Conservation (phyloP, 2,113 vertebrate species). For the Sylvietta virens region DNA sequence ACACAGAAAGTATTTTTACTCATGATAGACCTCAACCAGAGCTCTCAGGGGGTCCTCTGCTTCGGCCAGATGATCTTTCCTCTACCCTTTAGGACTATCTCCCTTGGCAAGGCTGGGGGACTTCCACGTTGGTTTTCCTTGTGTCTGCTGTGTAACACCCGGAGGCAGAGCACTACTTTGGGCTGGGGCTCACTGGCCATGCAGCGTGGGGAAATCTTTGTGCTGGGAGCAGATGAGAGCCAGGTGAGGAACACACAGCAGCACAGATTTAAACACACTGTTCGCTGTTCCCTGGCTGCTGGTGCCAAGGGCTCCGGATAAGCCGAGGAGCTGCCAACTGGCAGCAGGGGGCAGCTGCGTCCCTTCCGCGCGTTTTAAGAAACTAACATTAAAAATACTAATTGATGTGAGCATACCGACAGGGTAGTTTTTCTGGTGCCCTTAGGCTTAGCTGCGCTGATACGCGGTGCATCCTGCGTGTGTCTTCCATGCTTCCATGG, state of each 20-base stretch:
- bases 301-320: background rate
- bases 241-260: background rate
- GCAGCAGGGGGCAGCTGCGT: background rate
- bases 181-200: background rate
- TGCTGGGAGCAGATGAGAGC: background rate
- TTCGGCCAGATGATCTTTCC: background rate
- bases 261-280: background rate
- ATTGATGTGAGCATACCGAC: background rate
- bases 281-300: fast-evolving
- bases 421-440: background rate
- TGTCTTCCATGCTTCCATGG: background rate
- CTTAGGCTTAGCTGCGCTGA: background rate
- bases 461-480: background rate
- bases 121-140: background rate
- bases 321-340: background rate
- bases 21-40: background rate
- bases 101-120: background rate
- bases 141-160: background rate
- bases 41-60: background rate
- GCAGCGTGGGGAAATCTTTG: background rate
- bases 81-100: background rate
- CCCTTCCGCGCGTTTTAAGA: background rate
- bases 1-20: background rate
- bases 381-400: background rate
- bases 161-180: background rate